These are phyloP conservation scores for Rostratula benghalensis DNA, from an alignment of 2,113 vertebrate genomes.

Conservation along the genomic window DNA sequence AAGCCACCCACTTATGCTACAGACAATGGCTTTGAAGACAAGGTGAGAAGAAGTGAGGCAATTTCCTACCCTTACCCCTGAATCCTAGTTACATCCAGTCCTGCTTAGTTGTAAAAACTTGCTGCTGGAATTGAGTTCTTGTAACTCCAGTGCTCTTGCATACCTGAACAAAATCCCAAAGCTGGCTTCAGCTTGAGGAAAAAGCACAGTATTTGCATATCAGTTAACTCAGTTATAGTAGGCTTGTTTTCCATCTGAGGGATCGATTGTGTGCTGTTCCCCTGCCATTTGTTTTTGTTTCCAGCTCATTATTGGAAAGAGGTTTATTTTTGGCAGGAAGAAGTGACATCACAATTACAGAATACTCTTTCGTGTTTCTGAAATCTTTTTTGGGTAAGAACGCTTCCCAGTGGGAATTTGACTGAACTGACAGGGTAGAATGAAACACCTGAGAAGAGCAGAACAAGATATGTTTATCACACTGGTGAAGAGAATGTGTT, in stretches of 20 bases:
- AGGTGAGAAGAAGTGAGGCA: constrained; percentile 77
- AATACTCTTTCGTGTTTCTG: neutral
- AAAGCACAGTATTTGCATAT: neutral
- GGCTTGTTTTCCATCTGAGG: neutral
- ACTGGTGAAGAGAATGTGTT: neutral
- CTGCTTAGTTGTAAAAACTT: neutral
- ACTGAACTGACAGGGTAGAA: neutral
- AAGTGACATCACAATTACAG: neutral
- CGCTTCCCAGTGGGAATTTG: neutral
- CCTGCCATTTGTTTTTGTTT: neutral
- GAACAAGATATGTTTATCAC: neutral
- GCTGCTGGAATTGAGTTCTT: neutral
- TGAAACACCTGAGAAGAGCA: neutral
- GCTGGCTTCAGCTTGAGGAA: neutral
- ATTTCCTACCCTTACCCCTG: neutral
- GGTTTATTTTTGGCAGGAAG: neutral
- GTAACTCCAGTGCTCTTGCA: neutral
- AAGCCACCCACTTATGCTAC: constrained; percentile 86
- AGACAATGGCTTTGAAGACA: constrained; percentile 83
- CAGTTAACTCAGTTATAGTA: neutral
- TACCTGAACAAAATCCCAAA: neutral
- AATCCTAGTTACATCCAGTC: neutral
- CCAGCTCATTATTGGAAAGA: neutral
- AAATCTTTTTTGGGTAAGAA: neutral
- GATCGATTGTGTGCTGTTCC: neutral